Evolutionary conservation across 1,140 invertebrate species (phyloP), one percentile per base, ranked within the genome.

Genomic region (Drosophila persimilis): DNA sequence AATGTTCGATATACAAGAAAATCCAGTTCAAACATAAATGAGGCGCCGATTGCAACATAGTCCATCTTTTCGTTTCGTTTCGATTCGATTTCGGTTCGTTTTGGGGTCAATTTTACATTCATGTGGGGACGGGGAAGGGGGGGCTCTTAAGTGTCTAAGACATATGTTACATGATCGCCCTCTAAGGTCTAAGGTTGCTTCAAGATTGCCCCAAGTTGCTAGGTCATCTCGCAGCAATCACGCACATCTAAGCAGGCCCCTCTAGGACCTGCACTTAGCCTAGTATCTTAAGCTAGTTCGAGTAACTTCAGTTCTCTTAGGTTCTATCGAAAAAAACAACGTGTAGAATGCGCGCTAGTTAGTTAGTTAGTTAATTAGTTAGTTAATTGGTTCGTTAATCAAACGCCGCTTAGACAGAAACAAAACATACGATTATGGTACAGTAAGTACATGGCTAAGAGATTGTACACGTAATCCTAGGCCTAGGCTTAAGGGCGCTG

Each of bases 191-290:
- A 70, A 66, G 64, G 44, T 46, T 57, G 43, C 39, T 39, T 39
- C 35, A 39, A 11, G 64, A 57, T 56, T n/a, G 63, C 39, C 45
- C 3, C 31, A 31, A 31, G 31, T 31, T 31, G 31, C 31, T 31
- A 31, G 8, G 31, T 31, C 31, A 31, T 9, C 31, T 69, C 60
- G 63, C 35, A 39, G 35, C 39, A 53, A 52, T 71, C 51, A 59
- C 13, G 45, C 35, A 39, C 47, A 59, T 55, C 81, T 86, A 86
- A 64, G 81, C 81, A 88, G 83, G 56, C 54, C 77, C 55, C 78
- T 78, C 84, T 81, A 85, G 77, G 69, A 66, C 47, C 74, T 72
- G 81, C 83, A 74, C 83, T 86, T 86, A 86, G 61, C 51, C 66
- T 78, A 74, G 50, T 17, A 50, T 75, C 75, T 78, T 77, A 80